phyloP scores from a whole-genome alignment of 2,888 invertebrate species.

The Tolmerus cingulatus region DNA sequence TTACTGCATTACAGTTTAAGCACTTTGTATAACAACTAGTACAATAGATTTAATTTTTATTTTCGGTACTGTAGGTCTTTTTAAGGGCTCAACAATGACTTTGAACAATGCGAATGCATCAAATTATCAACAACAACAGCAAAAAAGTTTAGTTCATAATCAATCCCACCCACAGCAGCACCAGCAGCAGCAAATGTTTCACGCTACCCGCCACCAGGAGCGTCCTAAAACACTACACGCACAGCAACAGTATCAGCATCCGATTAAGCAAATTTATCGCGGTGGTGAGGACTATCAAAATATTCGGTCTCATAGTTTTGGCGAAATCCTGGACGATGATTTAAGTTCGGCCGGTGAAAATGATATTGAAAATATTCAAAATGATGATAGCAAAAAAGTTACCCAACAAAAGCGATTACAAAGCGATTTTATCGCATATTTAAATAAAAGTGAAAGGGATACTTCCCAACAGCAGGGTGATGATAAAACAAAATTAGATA shows the following conservation, averaged over 20 bases:
- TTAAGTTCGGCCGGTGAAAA: background rate
- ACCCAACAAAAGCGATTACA: background rate
- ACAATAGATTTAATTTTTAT: too few relatives aligned
- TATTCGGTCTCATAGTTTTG: constrained; percentile 31
- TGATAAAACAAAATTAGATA: constrained; percentile 22
- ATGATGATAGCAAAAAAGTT: background rate
- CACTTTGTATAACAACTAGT: too few relatives aligned
- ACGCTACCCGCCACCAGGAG: constrained; percentile 40
- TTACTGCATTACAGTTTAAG: too few relatives aligned
- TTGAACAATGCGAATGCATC: constrained; percentile 66
- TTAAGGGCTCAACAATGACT: constrained; percentile 82
- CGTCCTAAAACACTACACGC: constrained; percentile 36
- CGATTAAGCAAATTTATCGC: background rate
- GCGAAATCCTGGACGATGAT: constrained; percentile 17
- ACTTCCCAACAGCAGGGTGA: background rate
- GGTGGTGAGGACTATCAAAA: background rate
- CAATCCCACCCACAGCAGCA: background rate
- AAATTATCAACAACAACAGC: background rate
- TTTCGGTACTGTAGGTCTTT: constrained; percentile 69
- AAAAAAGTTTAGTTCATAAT: constrained; percentile 46
- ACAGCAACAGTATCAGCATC: constrained; percentile 34
- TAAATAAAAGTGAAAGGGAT: constrained; percentile 27
- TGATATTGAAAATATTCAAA: background rate
- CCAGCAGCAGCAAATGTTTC: constrained; percentile 58
- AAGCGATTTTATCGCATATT: background rate